Conservation (phyloP, 1,140 invertebrate species). For the Hyles euphorbiae region DNA sequence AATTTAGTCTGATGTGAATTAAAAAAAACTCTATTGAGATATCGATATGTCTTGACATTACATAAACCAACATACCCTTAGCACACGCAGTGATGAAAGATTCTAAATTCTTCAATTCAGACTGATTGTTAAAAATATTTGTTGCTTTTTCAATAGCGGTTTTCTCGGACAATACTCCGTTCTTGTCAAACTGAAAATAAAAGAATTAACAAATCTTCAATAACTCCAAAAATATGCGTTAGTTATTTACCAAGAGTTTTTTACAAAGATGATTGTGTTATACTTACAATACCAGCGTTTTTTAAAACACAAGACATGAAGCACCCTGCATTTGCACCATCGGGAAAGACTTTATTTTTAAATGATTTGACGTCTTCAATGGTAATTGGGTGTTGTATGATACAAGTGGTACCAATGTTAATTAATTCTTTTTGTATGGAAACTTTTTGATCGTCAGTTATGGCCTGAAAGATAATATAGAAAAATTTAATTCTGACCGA, state of each 20-base stretch:
- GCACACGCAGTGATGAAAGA: conserved; percentile 16
- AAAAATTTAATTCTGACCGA: neutral
- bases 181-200: conserved; percentile 21
- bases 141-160: conserved; percentile 16
- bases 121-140: conserved; percentile 14
- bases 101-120: conserved; percentile 19
- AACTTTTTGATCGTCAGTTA: conserved; percentile 19
- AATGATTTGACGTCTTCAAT: conserved; percentile 18
- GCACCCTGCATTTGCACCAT: conserved; percentile 19
- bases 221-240: too few species aligned
- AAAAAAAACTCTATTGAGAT: too few species aligned
- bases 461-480: conserved; percentile 13
- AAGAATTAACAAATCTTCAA: neutral
- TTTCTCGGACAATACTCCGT: conserved; percentile 11
- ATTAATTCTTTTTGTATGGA: conserved; percentile 15
- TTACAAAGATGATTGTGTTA: neutral
- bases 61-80: conserved; percentile 15
- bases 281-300: conserved; percentile 27
- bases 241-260: too few species aligned
- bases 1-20: too few species aligned
- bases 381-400: conserved; percentile 18
- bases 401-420: conserved; percentile 13
- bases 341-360: conserved; percentile 20
- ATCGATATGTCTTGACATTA: too few species aligned
- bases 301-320: conserved; percentile 26